Evolutionary conservation across 2,113 vertebrate genomes (phyloP), one percentile per base, ranked within the genome.

Genomic region (Pterocles orientalis): DNA sequence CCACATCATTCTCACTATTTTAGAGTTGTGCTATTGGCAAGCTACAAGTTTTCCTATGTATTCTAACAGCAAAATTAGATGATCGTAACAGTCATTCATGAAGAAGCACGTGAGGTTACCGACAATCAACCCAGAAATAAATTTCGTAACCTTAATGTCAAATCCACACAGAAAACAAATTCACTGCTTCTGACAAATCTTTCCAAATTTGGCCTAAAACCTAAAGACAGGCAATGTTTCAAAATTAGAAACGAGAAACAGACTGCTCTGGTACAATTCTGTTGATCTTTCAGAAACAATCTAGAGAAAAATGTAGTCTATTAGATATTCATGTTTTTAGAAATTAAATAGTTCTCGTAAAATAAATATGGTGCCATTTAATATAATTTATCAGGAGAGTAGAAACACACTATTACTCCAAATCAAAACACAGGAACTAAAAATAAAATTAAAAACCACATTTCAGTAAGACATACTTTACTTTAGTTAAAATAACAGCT

Each of bases 261-360:
- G 45, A 18, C 41, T 91, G 33, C 7, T 17, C 24, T 79, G 39
- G 48, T 64, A 82, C 21, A 88, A 68, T 24, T 73, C 62, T 81
- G 45, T 48, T 87, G 47, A 64, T 50, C 41, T 88, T 87, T 84
- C 71, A 94, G 57, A 57, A 88, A 69, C 14, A 68, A 84, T 86
- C 62, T 69, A 90, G 34, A 92, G 29, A 78, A 83, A 19, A 94
- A 95, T 39, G 57, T 51, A 57, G 28, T 64, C 68, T 68, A 64
- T 43, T 80, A 77, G 58, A 12, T 78, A 84, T 21, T 86, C 1
- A 6, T 73, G 61, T 39, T 73, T 94, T 73, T 71, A 68, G 47
- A 94, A 76, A 91, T 58, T 65, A 71, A 86, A 81, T 24, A 85
- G 50, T 72, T 94, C 18, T 86, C 56, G 73, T 72, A 92, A 91